A percentile compares a stretch with the other conserved stretches of the same genome.
These are phyloP conservation scores for Hydrophis major DNA, from an alignment of 2,797 vertebrate genomes.

Conservation along the genomic window DNA sequence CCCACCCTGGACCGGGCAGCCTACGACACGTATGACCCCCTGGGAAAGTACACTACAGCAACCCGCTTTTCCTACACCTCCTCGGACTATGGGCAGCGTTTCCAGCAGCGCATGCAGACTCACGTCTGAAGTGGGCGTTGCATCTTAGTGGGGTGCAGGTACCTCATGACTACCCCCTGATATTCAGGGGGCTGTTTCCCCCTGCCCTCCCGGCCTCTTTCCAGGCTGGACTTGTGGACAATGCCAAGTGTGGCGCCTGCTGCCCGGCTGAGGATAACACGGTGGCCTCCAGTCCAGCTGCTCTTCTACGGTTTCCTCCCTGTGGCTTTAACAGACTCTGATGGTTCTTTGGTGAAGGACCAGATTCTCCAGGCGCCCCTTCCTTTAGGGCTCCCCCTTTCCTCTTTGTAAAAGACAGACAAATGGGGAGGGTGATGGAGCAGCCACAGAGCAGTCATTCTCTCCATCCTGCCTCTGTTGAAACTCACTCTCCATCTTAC, in stretches of 20 bases:
- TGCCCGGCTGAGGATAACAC: background rate
- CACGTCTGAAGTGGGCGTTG: constrained; percentile 79
- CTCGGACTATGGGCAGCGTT: constrained; percentile 90
- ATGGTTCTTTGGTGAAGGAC: too few relatives aligned
- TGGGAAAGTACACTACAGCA: constrained; percentile 81
- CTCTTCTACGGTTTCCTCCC: background rate
- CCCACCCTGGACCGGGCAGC: constrained; percentile 66
- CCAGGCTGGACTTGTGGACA: background rate
- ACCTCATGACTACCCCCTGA: constrained; percentile 68
- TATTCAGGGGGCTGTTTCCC: constrained; percentile 71
- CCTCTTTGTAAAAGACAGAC: background rate
- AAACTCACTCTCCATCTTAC: background rate
- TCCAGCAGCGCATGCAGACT: constrained; percentile 96
- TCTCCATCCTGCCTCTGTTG: background rate
- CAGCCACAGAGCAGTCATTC: background rate
- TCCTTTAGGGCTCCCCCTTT: background rate
- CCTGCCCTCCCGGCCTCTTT: background rate
- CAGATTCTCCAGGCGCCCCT: background rate
- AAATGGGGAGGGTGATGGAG: background rate
- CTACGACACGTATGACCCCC: constrained; percentile 75
- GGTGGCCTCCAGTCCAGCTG: background rate
- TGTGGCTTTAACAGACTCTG: background rate
- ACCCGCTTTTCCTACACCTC: constrained; percentile 91
- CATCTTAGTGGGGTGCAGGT: constrained; percentile 6
- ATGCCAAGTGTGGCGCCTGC: background rate